Conservation (phyloP, 92 coral and sea anemone species). For the Pocillopora meandrina region DNA sequence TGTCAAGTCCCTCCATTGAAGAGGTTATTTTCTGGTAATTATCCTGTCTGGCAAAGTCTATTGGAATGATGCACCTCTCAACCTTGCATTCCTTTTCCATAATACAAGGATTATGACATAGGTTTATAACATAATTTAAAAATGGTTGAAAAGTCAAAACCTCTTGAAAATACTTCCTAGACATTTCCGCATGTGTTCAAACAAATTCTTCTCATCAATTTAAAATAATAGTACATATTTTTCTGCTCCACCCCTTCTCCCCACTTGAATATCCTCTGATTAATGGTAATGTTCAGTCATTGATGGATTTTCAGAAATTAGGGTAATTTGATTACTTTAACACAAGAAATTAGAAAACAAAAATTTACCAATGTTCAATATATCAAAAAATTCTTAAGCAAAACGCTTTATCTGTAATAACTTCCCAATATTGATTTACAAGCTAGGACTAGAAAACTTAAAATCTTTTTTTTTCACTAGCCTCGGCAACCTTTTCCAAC, state of each 20-base stretch:
- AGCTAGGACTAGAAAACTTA: not conserved
- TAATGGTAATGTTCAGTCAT: not conserved
- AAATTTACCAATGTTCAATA: too few relatives aligned
- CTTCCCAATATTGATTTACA: not conserved
- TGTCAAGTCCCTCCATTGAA: conserved; percentile 59
- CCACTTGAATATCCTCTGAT: too few relatives aligned
- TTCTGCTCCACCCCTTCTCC: too few relatives aligned
- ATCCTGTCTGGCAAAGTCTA: conserved; percentile 75
- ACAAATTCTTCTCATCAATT: too few relatives aligned
- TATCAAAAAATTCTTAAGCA: too few relatives aligned
- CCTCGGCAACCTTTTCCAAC: conserved; percentile 74
- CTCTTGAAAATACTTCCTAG: too few relatives aligned
- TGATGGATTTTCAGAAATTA: too few relatives aligned
- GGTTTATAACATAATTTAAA: not conserved
- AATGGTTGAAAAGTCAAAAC: not conserved
- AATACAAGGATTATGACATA: not conserved
- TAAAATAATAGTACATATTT: too few relatives aligned
- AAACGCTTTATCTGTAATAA: too few relatives aligned
- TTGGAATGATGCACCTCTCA: conserved; percentile 57
- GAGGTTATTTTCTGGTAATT: conserved; percentile 65
- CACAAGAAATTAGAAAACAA: too few relatives aligned
- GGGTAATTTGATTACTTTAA: too few relatives aligned
- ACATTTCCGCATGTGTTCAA: too few relatives aligned
- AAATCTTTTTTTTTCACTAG: conserved; percentile 4
- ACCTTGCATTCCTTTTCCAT: conserved; percentile 66